phyloP scores from a whole-genome alignment of 1,140 invertebrate species.

The Drosophila albomicans region DNA sequence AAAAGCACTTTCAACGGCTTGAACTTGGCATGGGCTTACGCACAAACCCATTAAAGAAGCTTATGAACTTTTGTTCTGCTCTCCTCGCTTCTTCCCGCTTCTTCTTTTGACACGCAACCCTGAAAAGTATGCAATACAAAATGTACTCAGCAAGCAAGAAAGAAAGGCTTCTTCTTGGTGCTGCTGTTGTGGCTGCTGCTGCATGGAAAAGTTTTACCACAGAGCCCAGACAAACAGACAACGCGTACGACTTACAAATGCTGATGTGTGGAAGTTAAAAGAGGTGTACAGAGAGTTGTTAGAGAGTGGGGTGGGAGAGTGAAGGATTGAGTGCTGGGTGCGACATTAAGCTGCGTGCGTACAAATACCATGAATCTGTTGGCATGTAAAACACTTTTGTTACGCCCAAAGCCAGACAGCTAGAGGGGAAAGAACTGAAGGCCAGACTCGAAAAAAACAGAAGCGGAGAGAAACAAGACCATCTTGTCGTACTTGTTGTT shows the following conservation, averaged over 20 bases:
- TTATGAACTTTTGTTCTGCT: constrained; percentile 63
- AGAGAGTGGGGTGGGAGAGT: constrained; percentile 2
- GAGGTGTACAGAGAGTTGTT: constrained; percentile 2
- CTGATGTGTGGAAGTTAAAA: constrained; percentile 41
- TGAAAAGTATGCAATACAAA: constrained; percentile 77
- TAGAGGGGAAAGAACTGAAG: constrained; percentile 35
- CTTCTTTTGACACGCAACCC: constrained; percentile 58
- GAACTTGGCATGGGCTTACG: constrained; percentile 74
- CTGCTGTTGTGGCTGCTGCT: constrained; percentile 38
- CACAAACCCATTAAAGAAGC: constrained; percentile 81
- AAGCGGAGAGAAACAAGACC: constrained; percentile 20
- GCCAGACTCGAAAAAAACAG: too few species aligned
- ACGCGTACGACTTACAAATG: constrained; percentile 75
- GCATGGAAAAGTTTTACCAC: constrained; percentile 78
- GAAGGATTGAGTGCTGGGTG: constrained; percentile 42
- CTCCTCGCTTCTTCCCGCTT: constrained; percentile 11
- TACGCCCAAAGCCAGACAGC: constrained; percentile 71
- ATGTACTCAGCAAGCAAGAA: constrained; percentile 41
- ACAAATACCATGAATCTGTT: constrained; percentile 83
- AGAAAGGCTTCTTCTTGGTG: constrained; percentile 40
- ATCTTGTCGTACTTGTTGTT: constrained; percentile 45
- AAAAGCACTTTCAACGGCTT: constrained; percentile 81
- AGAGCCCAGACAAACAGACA: constrained; percentile 79
- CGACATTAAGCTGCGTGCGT: constrained; percentile 81
- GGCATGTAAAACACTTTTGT: constrained; percentile 82